These are phyloP conservation scores for Scomber colias DNA, from an alignment of 2,113 vertebrate genomes.

Conservation along the genomic window DNA sequence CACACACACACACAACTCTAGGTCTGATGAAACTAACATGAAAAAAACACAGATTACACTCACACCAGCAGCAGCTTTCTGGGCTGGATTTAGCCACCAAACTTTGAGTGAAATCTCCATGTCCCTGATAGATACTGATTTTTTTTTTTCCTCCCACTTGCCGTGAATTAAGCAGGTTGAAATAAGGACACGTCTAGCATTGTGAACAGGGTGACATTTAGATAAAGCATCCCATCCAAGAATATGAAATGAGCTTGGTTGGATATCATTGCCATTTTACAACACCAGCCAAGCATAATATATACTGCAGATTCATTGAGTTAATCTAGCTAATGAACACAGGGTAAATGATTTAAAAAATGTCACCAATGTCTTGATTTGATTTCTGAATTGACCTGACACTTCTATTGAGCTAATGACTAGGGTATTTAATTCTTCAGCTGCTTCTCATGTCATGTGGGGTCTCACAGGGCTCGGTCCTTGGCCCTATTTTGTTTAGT, in stretches of 20 bases:
- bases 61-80: neutral
- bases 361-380: neutral
- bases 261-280: constrained; percentile 23
- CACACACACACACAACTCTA: neutral
- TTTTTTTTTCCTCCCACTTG: neutral
- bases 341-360: constrained; percentile 10
- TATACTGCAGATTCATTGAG: neutral
- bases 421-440: too few relatives aligned
- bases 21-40: constrained; percentile 15
- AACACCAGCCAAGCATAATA: neutral
- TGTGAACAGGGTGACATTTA: constrained; percentile 47
- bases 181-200: constrained; percentile 20
- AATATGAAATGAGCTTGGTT: constrained; percentile 36
- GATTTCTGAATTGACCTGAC: neutral
- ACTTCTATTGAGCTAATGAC: neutral
- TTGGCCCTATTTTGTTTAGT: neutral
- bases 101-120: constrained; percentile 16
- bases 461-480: neutral
- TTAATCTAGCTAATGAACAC: constrained; percentile 11
- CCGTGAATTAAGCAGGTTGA: neutral
- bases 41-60: constrained; percentile 11
- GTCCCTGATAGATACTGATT: neutral
- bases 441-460: neutral
- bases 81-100: constrained; percentile 18
- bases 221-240: constrained; percentile 1